Base-by-base conservation (phyloP, 2,113 vertebrate species). In the Climacteris rufus region DNA sequence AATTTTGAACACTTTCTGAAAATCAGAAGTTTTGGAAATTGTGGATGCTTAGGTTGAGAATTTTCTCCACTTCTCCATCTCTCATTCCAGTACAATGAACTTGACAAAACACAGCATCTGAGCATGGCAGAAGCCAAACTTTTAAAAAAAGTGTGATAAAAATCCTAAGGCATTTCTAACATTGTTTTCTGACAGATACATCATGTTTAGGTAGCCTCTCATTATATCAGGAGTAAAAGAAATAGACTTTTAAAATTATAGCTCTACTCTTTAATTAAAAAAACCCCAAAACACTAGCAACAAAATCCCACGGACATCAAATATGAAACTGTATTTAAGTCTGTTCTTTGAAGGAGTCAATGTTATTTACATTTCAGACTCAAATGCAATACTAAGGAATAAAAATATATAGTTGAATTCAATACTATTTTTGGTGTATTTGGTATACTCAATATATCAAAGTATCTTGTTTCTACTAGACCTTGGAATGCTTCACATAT, bases 221-320 rank as follows among this genome's bases (percentile, higher is more conserved):
- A 57, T 33, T 70, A n/a, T 7, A 31, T 18, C 6, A 17, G 4
- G 8, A 47, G 5, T 6, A 30, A 84, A 87, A 45, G 22, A 47
- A 28, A 4, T 0, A 37, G 4, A 42, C 11, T 33, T 85, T 47
- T 20, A 35, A 69, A 75, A 84, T 66, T 57, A 53, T 6, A 44
- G 1, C 1, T 4, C 42, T 66, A 31, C 0, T 13, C 1, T 50
- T 60, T 6, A 39, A 44, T 81, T 31, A 2, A 63, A 68, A 74
- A 35, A 13, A n/a, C n/a, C n/a, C n/a, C n/a, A 11, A 52, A n/a
- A 6, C 1, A 39, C 10, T 23, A 30, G 0, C 1, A 39, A 10
- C 24, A 6, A 76, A 49, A 12, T 44, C 3, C 5, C 5, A 14
- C 16, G 45, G 35, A n/a, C 7, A 42, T 53, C 13, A 81, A 66